A percentile compares a stretch with the other conserved stretches of the same genome.
Evolutionary conservation across 2,888 invertebrate species (phyloP).

Genomic region (Drosophila eohydei): DNA sequence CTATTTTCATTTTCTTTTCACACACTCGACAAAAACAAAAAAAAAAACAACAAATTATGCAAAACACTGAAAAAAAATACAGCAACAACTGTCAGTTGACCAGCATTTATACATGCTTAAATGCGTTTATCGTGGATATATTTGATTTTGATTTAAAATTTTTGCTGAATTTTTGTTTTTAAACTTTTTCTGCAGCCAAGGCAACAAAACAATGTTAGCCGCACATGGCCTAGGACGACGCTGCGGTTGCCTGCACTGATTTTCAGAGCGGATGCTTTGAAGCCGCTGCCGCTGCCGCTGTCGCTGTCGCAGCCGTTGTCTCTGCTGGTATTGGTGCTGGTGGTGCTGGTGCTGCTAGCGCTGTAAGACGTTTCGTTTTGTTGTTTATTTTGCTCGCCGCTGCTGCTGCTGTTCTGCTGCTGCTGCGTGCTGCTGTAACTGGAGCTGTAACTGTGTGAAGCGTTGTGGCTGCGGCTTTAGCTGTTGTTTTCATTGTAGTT

Average conservation of each 20-base stretch:
- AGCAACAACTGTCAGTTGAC: constrained; percentile 17
- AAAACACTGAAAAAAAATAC: constrained; percentile 18
- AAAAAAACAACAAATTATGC: constrained; percentile 11
- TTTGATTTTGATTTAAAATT: background rate
- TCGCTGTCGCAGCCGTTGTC: constrained; percentile 13
- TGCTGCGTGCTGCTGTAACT: constrained; percentile 23
- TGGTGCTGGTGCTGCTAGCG: background rate
- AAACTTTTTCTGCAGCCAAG: constrained; percentile 37
- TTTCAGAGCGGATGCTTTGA: constrained; percentile 54
- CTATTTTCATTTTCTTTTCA: constrained; percentile 22
- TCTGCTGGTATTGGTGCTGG: constrained; percentile 1
- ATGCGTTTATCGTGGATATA: constrained; percentile 5
- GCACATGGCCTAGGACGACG: constrained; percentile 65
- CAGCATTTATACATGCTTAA: constrained; percentile 5
- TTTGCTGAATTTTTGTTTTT: constrained; percentile 20
- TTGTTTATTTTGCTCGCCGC: constrained; percentile 28
- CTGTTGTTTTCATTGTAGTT: constrained; percentile 31
- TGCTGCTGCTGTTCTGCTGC: constrained; percentile 7
- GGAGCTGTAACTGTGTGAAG: constrained; percentile 33
- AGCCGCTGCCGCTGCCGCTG: constrained; percentile 30
- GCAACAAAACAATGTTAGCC: constrained; percentile 54
- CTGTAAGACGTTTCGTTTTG: constrained; percentile 26
- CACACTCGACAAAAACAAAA: constrained; percentile 30
- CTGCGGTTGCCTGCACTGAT: constrained; percentile 65
- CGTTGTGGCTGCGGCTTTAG: constrained; percentile 32